Percentiles rank a stretch among this genome's conserved stretches.
phyloP scores from a whole-genome alignment of 2,797 vertebrate species.

The Rhynchotus rufescens region DNA sequence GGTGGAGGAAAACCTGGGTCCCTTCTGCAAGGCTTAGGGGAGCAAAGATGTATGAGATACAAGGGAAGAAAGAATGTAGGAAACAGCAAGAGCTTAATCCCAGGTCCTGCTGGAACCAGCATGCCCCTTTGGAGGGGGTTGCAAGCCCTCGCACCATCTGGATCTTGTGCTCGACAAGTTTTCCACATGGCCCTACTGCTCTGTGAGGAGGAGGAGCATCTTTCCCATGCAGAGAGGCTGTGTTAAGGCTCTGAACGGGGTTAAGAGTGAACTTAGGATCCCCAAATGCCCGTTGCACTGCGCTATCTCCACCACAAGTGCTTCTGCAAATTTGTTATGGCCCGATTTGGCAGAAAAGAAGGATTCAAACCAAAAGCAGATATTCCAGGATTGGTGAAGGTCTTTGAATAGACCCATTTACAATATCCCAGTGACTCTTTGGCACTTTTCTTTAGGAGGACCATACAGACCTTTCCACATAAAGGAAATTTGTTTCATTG shows the following conservation, averaged over 20 bases:
- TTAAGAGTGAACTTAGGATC: neutral
- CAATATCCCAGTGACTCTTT: neutral
- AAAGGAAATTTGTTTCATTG: neutral
- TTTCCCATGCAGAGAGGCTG: neutral
- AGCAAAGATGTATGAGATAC: neutral
- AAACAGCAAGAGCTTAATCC: neutral
- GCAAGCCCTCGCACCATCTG: neutral
- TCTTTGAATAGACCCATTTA: neutral
- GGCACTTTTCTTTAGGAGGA: neutral
- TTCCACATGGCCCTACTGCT: neutral
- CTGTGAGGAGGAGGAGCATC: neutral
- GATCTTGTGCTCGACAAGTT: neutral
- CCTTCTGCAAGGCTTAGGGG: neutral
- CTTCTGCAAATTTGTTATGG: neutral
- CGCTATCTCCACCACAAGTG: neutral
- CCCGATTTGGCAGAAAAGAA: neutral
- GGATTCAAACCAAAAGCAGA: neutral
- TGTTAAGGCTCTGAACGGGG: neutral
- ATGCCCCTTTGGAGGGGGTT: rapidly evolving
- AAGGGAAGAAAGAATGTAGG: neutral
- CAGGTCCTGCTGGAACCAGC: neutral
- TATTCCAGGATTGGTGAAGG: neutral
- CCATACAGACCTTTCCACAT: neutral
- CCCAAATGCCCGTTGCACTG: rapidly evolving
- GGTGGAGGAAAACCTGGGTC: neutral